Evolutionary conservation across 2,113 vertebrate species (phyloP).

Genomic region (Triplophysa siluroides): DNA sequence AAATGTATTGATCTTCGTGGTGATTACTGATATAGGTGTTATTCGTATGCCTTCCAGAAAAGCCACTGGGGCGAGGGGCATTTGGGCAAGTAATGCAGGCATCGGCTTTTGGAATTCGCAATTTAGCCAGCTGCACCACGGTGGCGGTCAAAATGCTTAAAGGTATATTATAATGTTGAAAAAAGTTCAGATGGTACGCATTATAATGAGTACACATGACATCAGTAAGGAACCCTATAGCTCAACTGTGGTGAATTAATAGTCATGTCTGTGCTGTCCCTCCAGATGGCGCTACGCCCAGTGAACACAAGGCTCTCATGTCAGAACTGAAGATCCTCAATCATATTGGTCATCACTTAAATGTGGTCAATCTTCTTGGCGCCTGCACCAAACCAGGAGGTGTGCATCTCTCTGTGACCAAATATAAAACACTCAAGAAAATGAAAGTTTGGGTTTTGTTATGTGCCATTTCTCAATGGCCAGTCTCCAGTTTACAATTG

Average conservation of each 20-base stretch:
- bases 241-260: background rate
- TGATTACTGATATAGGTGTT: constrained; percentile 58
- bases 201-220: background rate
- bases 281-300: constrained; percentile 90
- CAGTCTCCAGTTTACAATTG: background rate
- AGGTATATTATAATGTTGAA: constrained; percentile 72
- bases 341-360: constrained; percentile 92
- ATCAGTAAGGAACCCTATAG: background rate
- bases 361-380: constrained; percentile 93
- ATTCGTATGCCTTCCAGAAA: constrained; percentile 75
- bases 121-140: constrained; percentile 80
- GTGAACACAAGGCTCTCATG: constrained; percentile 94
- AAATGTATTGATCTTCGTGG: constrained; percentile 26
- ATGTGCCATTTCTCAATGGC: background rate
- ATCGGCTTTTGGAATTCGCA: constrained; percentile 87
- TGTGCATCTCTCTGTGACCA: constrained; percentile 55
- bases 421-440: background rate
- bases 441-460: background rate
- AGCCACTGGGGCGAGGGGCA: constrained; percentile 88
- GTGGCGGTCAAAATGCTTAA: constrained; percentile 98
- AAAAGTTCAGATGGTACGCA: background rate
- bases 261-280: constrained; percentile 55
- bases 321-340: constrained; percentile 95
- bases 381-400: constrained; percentile 92
- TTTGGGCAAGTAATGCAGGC: constrained; percentile 95